Conservation (phyloP, 2,797 vertebrate species). For the Darevskia mixta region DNA sequence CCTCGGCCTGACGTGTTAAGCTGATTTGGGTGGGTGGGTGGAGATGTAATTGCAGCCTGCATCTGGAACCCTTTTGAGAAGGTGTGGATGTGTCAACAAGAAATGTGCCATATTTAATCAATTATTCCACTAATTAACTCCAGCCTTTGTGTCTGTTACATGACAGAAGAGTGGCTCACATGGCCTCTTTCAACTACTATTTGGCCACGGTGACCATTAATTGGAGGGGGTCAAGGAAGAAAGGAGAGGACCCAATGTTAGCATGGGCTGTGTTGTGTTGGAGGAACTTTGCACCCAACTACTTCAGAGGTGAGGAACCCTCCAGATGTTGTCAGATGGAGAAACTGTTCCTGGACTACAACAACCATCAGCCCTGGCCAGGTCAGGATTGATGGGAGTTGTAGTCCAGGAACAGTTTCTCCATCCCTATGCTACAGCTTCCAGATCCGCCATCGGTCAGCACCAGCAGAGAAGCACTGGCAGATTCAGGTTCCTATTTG, state of each 20-base stretch:
- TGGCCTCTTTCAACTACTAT: conserved; percentile 9
- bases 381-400: not conserved
- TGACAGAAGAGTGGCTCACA: conserved; percentile 34
- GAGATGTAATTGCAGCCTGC: conserved; percentile 48
- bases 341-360: not conserved
- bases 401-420: not conserved
- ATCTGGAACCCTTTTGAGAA: conserved; percentile 68
- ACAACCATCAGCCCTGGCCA: not conserved
- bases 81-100: conserved; percentile 59
- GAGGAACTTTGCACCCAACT: not conserved
- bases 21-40: conserved; percentile 19
- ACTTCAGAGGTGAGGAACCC: not conserved
- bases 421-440: not conserved
- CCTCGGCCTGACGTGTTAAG: conserved; percentile 29
- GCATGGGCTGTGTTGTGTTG: not conserved
- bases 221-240: not conserved
- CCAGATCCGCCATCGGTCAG: not conserved
- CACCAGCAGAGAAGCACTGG: not conserved
- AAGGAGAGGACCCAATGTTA: not conserved
- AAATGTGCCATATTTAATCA: conserved; percentile 66
- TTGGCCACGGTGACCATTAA: not conserved
- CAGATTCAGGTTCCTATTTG: not conserved
- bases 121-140: conserved; percentile 67
- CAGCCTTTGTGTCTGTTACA: conserved; percentile 28
- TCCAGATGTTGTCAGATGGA: not conserved